These are phyloP conservation scores for Micoletzkya japonica DNA, from an alignment of 2,888 invertebrate genomes.

Conservation along the genomic window DNA sequence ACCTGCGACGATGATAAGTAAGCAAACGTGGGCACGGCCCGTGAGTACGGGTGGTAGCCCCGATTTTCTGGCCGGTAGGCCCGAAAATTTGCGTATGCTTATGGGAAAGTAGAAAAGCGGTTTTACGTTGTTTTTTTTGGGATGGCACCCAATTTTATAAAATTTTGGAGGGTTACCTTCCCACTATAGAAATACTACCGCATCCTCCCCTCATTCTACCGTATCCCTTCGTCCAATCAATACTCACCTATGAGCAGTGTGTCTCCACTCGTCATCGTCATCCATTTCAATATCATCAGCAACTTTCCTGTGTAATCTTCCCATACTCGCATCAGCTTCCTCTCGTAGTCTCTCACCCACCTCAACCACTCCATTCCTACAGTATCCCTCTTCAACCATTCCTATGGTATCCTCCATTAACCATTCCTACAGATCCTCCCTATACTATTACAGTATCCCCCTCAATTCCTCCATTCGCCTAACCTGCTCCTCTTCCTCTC, in stretches of 20 bases:
- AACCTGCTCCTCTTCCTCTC: slow-evolving; percentile 27
- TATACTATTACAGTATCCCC: neutral
- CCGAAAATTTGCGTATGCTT: no score
- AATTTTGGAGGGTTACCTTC: no score
- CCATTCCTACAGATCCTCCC: neutral
- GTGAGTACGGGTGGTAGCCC: no score
- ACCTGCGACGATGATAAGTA: no score
- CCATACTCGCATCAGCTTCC: slow-evolving; percentile 43
- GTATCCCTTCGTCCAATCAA: neutral
- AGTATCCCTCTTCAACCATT: slow-evolving; percentile 28
- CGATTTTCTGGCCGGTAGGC: no score
- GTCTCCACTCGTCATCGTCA: slow-evolving; percentile 43
- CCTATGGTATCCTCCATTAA: neutral
- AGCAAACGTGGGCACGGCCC: no score
- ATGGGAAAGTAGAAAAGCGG: no score
- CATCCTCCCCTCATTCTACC: slow-evolving; percentile 32
- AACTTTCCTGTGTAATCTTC: slow-evolving; percentile 42
- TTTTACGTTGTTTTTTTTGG: no score
- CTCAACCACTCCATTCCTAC: slow-evolving; percentile 7
- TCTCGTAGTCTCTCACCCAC: slow-evolving; percentile 36
- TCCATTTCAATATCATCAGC: slow-evolving; percentile 45
- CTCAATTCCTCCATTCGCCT: neutral
- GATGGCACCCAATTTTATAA: no score
- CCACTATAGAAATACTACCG: no score
- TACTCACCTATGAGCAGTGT: slow-evolving; percentile 46